Evolutionary conservation across 1,140 invertebrate genomes (phyloP), one percentile per base, ranked within the genome.

Genomic region (Brachionus rubens): DNA sequence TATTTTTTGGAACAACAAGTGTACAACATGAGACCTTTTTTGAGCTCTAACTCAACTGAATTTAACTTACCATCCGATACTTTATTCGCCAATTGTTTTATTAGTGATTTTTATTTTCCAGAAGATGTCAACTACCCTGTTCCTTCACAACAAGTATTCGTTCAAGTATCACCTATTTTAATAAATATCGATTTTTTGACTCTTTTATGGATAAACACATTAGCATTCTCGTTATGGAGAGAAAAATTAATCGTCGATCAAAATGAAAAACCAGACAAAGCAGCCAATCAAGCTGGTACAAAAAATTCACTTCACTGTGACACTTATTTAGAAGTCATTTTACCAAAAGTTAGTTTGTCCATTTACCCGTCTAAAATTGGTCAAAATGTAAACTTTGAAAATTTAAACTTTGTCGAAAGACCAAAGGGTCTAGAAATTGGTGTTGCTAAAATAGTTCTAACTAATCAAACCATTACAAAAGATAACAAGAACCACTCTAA

Each of bases 81-180:
- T 12, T 16, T 52, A 16, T 52, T 75, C 19, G 30, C 30, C 28
- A 54, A 75, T 85, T 89, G 94, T 2, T 96, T 98, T 82, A 92
- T 96, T 79, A 95, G 93, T 1, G 92, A 94, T 80, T 99, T 95
- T 85, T 98, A 96, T 83, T 98, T 96, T 86, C 93, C 94, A 10
- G 93, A 92, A 54, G 92, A 94, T 81, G 89, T 92, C 48, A 90
- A 90, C 78, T 62, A 62, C 33, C 48, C 82, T 87, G 93, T 96
- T 72, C 95, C 95, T 19, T 89, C 92, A 54, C 91, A 93, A 36
- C 96, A 96, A 83, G 88, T 96, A 80, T 96, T 92, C 84, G 88
- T 92, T 4, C 90, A 95, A 81, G 81, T 96, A 12, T 94, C 93
- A 85, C 94, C 94, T 0, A 86, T 96, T 43, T 89, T 91, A 81